Evolutionary conservation across 2,113 vertebrate genomes (phyloP).

Genomic region (Oncorhynchus kisutch): DNA sequence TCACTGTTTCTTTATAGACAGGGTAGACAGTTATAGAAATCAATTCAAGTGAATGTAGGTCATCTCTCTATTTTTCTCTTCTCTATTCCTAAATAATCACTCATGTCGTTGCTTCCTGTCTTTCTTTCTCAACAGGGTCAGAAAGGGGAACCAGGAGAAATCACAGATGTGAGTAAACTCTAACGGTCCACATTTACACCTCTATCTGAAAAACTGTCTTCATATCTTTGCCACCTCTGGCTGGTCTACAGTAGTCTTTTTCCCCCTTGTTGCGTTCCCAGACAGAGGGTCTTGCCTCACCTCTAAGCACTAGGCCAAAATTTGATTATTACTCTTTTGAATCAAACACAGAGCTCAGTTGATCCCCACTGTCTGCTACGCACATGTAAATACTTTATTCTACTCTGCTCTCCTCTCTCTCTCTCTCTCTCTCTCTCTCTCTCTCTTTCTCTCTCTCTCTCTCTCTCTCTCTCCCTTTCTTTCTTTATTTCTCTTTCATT

Average conservation of each 20-base stretch:
- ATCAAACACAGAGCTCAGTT: no score
- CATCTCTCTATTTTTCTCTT: no score
- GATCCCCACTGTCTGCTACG: no score
- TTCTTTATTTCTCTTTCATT: neutral
- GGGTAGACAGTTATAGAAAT: neutral
- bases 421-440: neutral
- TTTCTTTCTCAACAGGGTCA: conserved; percentile 76
- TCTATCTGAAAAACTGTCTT: no score
- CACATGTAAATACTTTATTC: neutral
- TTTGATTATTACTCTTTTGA: no score
- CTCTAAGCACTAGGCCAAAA: no score
- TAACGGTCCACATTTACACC: neutral
- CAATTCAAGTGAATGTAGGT: neutral
- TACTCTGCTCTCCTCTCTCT: neutral
- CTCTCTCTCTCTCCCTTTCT: no score
- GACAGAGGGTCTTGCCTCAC: no score
- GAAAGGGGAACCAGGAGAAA: conserved; percentile 91
- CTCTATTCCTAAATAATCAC: neutral
- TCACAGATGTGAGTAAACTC: conserved; percentile 80
- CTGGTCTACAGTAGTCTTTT: no score
- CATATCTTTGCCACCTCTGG: no score
- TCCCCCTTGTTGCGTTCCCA: no score
- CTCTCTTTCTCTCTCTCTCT: neutral
- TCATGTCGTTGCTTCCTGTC: conserved; percentile 1
- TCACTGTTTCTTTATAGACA: neutral